These are phyloP conservation scores for Dolichotis patagonum DNA, from an alignment of 2,113 vertebrate species.

Conservation along the genomic window DNA sequence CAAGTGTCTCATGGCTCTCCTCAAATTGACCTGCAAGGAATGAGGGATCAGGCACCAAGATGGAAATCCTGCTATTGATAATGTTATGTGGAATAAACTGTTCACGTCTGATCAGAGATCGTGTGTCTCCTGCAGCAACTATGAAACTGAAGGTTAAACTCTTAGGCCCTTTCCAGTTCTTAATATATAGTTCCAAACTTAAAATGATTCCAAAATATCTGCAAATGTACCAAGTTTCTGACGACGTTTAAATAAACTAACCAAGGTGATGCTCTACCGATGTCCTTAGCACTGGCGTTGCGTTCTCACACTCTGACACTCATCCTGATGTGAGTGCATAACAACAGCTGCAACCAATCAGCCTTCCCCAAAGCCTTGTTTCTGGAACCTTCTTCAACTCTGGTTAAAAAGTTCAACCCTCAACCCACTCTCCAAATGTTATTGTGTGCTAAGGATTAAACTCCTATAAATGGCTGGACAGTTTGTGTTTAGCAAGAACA, in stretches of 20 bases:
- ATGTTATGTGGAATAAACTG: not conserved
- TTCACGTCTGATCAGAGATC: not conserved
- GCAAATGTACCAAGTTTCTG: not conserved
- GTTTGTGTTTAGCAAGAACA: not conserved
- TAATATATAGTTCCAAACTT: not conserved
- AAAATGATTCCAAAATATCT: not conserved
- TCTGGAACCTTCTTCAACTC: slow-evolving; percentile 3
- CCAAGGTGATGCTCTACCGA: not conserved
- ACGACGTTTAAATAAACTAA: not conserved
- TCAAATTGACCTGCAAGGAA: not conserved
- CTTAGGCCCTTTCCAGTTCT: not conserved
- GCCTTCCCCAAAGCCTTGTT: not conserved
- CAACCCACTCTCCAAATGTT: slow-evolving; percentile 42
- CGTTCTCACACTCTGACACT: not conserved
- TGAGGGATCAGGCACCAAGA: not conserved
- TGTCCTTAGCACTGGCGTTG: not conserved
- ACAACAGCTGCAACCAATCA: not conserved
- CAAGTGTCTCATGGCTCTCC: not conserved
- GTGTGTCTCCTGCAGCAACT: not conserved
- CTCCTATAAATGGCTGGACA: not conserved
- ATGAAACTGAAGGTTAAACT: not conserved
- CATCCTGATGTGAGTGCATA: not conserved
- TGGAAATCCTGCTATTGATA: not conserved
- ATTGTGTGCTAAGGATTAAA: not conserved
- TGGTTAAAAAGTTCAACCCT: slow-evolving; percentile 1